Conservation (phyloP, 1,140 invertebrate genomes). For the Bicyclus anynana region DNA sequence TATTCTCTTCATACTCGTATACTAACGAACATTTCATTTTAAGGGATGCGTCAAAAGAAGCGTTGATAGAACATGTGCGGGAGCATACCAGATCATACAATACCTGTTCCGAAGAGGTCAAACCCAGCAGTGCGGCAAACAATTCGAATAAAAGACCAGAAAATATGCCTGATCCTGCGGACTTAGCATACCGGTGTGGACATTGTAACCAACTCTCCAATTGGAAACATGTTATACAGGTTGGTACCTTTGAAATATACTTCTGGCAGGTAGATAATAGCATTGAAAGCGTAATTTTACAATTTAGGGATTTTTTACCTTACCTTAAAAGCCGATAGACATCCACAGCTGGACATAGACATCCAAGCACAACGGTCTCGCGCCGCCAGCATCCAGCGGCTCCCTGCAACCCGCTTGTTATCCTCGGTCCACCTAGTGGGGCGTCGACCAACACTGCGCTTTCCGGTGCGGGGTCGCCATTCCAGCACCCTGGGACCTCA, state of each 20-base stretch:
- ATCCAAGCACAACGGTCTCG: no score
- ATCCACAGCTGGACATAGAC: no score
- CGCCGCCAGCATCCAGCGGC: no score
- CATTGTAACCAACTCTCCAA: constrained; percentile 87
- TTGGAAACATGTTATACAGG: constrained; percentile 90
- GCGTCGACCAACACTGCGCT: no score
- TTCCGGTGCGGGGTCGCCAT: no score
- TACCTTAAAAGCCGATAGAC: no score
- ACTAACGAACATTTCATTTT: constrained; percentile 26
- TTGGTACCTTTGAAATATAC: constrained; percentile 34
- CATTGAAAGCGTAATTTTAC: no score
- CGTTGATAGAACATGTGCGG: constrained; percentile 67
- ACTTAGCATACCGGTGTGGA: constrained; percentile 83
- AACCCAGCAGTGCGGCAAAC: constrained; percentile 20
- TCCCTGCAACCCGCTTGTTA: no score
- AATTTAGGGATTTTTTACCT: no score
- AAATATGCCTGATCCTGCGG: constrained; percentile 54
- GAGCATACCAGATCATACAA: constrained; percentile 60
- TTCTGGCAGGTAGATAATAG: not conserved
- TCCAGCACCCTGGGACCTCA: no score
- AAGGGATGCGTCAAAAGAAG: constrained; percentile 72
- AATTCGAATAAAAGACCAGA: constrained; percentile 48
- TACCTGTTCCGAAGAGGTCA: constrained; percentile 30
- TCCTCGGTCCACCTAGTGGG: no score
- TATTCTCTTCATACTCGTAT: no score